Percentiles rank a stretch among this genome's conserved stretches.
These are phyloP conservation scores for Schlechtendalia chinensis DNA, from an alignment of 1,140 invertebrate genomes.

Conservation along the genomic window DNA sequence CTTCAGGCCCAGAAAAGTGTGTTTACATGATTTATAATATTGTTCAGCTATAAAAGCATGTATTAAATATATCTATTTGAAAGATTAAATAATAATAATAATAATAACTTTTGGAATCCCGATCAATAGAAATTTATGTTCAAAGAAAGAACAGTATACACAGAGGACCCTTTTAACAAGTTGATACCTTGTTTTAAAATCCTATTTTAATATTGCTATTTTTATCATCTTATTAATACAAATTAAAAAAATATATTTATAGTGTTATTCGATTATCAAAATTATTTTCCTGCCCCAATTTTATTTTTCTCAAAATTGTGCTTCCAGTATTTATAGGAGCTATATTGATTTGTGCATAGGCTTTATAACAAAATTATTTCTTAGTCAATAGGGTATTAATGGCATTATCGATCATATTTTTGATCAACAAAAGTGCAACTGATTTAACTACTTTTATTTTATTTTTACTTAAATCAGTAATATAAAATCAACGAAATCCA, in stretches of 20 bases:
- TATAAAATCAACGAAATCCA: constrained; percentile 20
- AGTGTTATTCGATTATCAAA: constrained; percentile 45
- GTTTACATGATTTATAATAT: constrained; percentile 48
- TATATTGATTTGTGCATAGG: constrained; percentile 46
- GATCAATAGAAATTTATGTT: constrained; percentile 41
- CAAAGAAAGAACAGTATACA: constrained; percentile 37
- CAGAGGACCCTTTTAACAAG: constrained; percentile 33
- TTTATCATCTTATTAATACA: constrained; percentile 42
- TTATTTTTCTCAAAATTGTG: constrained; percentile 42
- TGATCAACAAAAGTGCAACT: constrained; percentile 11
- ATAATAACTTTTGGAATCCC: constrained; percentile 40
- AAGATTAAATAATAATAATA: constrained; percentile 6
- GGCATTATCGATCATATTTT: constrained; percentile 10
- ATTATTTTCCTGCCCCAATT: constrained; percentile 42
- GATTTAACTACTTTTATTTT: constrained; percentile 39
- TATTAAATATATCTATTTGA: constrained; percentile 43
- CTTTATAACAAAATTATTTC: constrained; percentile 35
- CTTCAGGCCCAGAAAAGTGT: constrained; percentile 34
- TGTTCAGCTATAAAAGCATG: constrained; percentile 39
- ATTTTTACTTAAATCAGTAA: constrained; percentile 23
- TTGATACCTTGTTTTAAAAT: constrained; percentile 43
- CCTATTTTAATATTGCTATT: constrained; percentile 43
- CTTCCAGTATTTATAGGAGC: constrained; percentile 49
- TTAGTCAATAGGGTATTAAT: constrained; percentile 22
- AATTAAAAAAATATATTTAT: constrained; percentile 41